Evolutionary conservation across 1,140 invertebrate species (phyloP).

Genomic region (Hyphantria cunea): DNA sequence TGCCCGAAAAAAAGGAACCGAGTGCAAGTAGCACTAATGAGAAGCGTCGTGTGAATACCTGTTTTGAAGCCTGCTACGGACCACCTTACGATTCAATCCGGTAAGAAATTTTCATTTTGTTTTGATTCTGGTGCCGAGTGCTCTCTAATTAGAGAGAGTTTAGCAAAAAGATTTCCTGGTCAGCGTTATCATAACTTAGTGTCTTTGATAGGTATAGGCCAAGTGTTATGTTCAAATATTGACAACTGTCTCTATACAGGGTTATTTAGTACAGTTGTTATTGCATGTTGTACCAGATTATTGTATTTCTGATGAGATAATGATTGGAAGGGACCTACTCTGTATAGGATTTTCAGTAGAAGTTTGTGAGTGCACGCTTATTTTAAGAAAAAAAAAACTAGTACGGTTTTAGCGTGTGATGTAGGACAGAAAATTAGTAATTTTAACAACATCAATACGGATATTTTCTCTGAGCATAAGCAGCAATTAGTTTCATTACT

Average conservation of each 20-base stretch:
- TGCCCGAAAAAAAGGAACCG: no score
- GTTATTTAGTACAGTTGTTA: conserved; percentile 13
- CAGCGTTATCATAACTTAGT: not conserved
- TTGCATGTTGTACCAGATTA: conserved; percentile 9
- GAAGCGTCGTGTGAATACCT: no score
- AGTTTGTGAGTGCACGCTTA: conserved; percentile 2
- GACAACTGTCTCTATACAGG: conserved; percentile 13
- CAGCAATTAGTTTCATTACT: not conserved
- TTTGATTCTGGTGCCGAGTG: conserved; percentile 31
- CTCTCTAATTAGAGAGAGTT: conserved; percentile 17
- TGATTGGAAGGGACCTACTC: conserved; percentile 21
- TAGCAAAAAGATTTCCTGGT: conserved; percentile 12
- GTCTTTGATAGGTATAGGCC: not conserved
- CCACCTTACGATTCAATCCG: conserved; percentile 15
- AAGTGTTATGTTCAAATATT: conserved; percentile 19
- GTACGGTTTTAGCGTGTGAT: conserved; percentile 15
- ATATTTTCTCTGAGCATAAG: not conserved
- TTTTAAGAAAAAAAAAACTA: conserved; percentile 7
- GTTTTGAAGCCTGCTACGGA: no score
- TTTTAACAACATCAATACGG: no score
- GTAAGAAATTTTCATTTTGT: conserved; percentile 35
- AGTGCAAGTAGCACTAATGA: no score
- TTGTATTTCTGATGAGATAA: conserved; percentile 6
- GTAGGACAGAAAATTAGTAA: conserved; percentile 2
- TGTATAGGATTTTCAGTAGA: conserved; percentile 14